Base-by-base conservation (phyloP, 2,113 vertebrate species). In the Pagrus major region DNA sequence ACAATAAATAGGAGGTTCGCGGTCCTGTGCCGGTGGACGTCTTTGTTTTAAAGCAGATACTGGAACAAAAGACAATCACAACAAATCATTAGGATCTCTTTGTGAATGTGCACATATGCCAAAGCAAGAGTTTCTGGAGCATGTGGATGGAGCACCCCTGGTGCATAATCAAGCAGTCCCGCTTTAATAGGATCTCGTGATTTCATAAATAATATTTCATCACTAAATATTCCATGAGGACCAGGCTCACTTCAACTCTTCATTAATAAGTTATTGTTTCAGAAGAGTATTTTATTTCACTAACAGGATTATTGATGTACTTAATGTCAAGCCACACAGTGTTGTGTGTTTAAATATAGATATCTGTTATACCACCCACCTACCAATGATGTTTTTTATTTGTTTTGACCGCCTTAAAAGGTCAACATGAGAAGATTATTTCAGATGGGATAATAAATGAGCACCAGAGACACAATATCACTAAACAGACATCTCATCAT, bases 121-220 rank as follows among this genome's bases (percentile, higher is more conserved):
- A n/a, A 25, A 20, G 44, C 14, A n/a, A 49, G 20, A 47, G 70
- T 58, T 27, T 51, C 3, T 68, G 61, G 6, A 15, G 47, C 31
- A 14, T 8, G n/a, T 1, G 23, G 41, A 37, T 21, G 27, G 49
- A 51, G 59, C 15, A 55, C 14, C 16, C 15, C 18, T 29, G 8
- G 2, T 56, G 41, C 25, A 72, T 69, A 33, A 64, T 51, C 14
- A 2, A 27, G 16, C n/a, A 75, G 2, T 12, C 35, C 47, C 44
- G 6, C 9, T 25, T 37, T 2, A 23, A 73, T 61, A 4, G n/a
- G 3, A 20, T 64, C 21, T 52, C 27, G 47, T 42, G 2, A 59
- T 39, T 31, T 51, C 27, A 63, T 63, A 18, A 72, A 81, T 78
- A 63, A 71, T 75, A 54, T 25, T 25, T 23, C 11, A 54, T 21